Percentiles rank a stretch among this genome's conserved stretches.
Conservation (phyloP, 2,113 vertebrate genomes). For the Stigmatopora argus region DNA sequence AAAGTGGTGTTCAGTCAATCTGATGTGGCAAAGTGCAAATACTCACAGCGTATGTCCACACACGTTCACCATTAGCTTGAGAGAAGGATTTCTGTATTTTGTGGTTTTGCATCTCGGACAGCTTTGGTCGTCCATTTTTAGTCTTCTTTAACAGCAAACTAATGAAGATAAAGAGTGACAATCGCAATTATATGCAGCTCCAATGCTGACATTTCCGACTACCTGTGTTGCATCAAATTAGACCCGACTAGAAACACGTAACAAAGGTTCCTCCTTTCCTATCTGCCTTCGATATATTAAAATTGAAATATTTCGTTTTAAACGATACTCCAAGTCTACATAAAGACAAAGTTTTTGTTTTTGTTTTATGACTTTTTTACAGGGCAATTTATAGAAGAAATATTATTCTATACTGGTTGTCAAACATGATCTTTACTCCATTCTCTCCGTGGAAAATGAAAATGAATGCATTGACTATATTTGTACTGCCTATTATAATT, state of each 20-base stretch:
- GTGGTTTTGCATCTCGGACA: conserved; percentile 96
- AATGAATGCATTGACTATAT: not conserved
- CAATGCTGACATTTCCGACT: conserved; percentile 7
- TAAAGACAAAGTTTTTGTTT: not conserved
- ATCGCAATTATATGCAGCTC: conserved; percentile 19
- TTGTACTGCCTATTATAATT: not conserved
- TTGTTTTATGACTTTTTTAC: not conserved
- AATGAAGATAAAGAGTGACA: not conserved
- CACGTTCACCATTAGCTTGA: conserved; percentile 97
- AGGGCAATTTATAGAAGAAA: not conserved
- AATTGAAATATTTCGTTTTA: not conserved
- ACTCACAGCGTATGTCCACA: conserved; percentile 98
- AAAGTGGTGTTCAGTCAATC: not conserved
- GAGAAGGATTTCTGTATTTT: conserved; percentile 91
- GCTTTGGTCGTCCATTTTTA: conserved; percentile 86
- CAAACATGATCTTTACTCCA: not conserved
- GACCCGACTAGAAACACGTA: conserved; percentile 39
- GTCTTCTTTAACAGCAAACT: not conserved
- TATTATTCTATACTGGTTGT: not conserved
- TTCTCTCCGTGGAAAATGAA: not conserved
- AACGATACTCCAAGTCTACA: not conserved
- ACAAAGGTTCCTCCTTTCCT: conserved; percentile 22
- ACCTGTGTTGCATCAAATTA: conserved; percentile 31
- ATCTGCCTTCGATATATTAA: not conserved
- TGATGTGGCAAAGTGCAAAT: conserved; percentile 6